phyloP scores from a whole-genome alignment of 2,888 invertebrate species.

The Nemotelus pantherinus region DNA sequence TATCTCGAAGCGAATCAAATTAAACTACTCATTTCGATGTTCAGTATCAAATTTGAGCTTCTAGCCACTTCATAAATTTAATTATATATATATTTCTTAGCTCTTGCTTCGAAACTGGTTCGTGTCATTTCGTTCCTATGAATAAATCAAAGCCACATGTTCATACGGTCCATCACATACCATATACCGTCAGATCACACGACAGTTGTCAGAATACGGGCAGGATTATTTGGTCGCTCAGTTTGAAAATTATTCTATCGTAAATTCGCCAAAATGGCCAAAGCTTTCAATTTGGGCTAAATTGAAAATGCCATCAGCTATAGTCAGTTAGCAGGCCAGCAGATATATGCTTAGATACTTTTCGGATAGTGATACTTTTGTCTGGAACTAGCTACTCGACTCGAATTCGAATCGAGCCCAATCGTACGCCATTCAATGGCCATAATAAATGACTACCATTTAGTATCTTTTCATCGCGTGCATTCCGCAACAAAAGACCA shows the following conservation, averaged over 20 bases:
- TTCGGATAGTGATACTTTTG: neutral
- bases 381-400: neutral
- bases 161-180: neutral
- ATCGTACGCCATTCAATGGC: neutral
- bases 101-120: too few relatives aligned
- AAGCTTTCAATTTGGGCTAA: neutral
- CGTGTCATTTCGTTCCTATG: too few relatives aligned
- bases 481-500: slow-evolving; percentile 18
- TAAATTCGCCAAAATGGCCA: slow-evolving; percentile 9
- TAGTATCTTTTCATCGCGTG: slow-evolving; percentile 33
- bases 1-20: too few relatives aligned
- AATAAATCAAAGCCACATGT: neutral
- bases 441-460: slow-evolving; percentile 29
- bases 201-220: neutral
- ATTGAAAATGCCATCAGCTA: slow-evolving; percentile 1
- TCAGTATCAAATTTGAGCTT: too few relatives aligned
- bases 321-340: neutral
- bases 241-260: neutral
- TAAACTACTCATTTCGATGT: too few relatives aligned
- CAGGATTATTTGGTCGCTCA: neutral
- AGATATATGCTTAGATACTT: neutral
- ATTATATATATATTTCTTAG: too few relatives aligned
- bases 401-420: too few relatives aligned
- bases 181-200: neutral
- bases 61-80: too few relatives aligned